Base-by-base conservation (phyloP, 2,888 invertebrate genomes). In the Xestia ashworthii region DNA sequence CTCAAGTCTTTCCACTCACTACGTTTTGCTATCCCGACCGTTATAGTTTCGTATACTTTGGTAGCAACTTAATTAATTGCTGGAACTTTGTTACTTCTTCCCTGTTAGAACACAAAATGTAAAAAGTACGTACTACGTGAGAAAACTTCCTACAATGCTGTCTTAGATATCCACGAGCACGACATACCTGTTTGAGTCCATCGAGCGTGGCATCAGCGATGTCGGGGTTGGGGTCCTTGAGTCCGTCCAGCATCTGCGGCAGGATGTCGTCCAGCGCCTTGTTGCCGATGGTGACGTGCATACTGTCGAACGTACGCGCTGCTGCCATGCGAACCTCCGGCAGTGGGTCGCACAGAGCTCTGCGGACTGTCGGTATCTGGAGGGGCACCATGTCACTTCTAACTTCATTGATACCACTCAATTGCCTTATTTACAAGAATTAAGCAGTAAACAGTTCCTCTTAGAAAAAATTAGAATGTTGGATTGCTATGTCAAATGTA, bases 191-290 rank as follows among this genome's bases (percentile, higher is more conserved):
- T 78, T 99, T 98, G 87, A 99, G 97, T 38, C 99, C 99, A 93
- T 99, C 99, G 84, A 99, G 97, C 16, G 99, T 98, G 92, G 98
- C 98, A 92, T 99, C 99, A 0, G 99, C 99, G 72, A 98, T 96
- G 41, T 97, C 97, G 0, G 98, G 97, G 96, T 99, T 98, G 1
- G 98, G 98, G 92, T 98, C 97, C 88, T 98, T 98, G 79, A 97
- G 95, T 3, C 95, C 95, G 69, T 98, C 98, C 88, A 99, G 97
- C 97, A 99, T 98, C 81, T 98, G 98, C 75, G 99, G 99, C 86
- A 99, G 97, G 94, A 99, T 99, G 93, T 99, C 99, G 95, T 99
- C 99, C 74, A 99, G 97, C 68, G 99, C 99, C 92, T 98, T 98
- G 82, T 98, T 98, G 74, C 99, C 99, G 82, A 99, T 99, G 83